Evolutionary conservation across 2,113 vertebrate species (phyloP), one percentile per base, ranked within the genome.

Genomic region (Mionectes macconnelli): DNA sequence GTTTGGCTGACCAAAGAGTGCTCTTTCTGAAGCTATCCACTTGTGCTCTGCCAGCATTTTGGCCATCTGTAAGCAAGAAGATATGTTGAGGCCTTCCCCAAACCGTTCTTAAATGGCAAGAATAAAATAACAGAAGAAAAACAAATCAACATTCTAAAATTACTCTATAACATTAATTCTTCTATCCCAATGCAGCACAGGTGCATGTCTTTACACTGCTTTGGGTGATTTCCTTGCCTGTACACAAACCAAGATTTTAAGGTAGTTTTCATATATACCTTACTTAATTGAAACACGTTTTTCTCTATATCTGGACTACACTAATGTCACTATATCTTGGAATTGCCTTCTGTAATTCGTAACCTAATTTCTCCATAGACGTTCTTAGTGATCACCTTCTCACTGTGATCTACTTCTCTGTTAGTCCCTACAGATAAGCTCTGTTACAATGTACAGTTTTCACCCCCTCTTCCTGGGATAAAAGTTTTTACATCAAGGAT

Each of bases 1-100:
- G 96, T 99, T 98, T 33, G 98, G 98, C 95, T 99, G 98, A 68
- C 99, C 99, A 73, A 99, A 99, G 55, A 98, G 97, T 53, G 97
- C 85, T n/a, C 98, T 99, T 84, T 99, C 99, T 30, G 98, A 93
- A 30, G 96, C 95, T 97, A 99, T 99, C 99, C 99, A 99, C 66
- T 98, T 97, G n/a, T 99, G 90, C n/a, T 99, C 98, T 79, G 98
- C 96, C 93, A 99, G 96, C 99, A 99, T 99, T 76, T 98, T 98
- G 37, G 96, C 91, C 42, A 99, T 98, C 99, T 99, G 95, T 57
- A 40, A 90, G 92, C 19, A 93, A 94, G 11, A 63, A 70, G 33
- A 62, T 6, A 63, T 5, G 4, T 2, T 47, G 56, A 89, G 12
- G 15, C 2, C 21, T n/a, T 45, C 50, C 45, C 20, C 22, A 56